Conservation (phyloP, 2,888 invertebrate species). For the Reticulitermes lucifugus region DNA sequence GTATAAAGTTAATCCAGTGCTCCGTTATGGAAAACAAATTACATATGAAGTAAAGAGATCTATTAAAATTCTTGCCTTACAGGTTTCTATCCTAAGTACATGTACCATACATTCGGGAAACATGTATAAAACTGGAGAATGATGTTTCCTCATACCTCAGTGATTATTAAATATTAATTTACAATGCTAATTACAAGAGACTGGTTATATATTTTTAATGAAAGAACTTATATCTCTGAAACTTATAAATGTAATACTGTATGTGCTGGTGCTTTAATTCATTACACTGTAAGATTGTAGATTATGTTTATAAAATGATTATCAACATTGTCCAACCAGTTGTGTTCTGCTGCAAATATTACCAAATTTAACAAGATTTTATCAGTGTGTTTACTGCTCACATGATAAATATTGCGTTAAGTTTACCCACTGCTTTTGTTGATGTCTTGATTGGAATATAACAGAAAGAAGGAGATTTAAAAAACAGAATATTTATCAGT, state of each 20-base stretch:
- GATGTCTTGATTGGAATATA: neutral
- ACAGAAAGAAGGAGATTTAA: constrained; percentile 17
- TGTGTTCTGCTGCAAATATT: constrained; percentile 15
- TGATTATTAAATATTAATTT: constrained; percentile 21
- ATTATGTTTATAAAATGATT: constrained; percentile 28
- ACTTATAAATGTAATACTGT: constrained; percentile 6
- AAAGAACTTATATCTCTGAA: neutral
- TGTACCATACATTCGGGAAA: constrained; percentile 15
- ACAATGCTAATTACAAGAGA: constrained; percentile 1
- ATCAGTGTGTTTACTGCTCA: constrained; percentile 10
- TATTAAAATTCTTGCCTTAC: constrained; percentile 28
- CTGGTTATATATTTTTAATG: constrained; percentile 20
- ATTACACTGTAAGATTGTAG: constrained; percentile 31
- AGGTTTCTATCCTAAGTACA: constrained; percentile 8
- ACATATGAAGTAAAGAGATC: constrained; percentile 9
- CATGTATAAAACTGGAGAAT: constrained; percentile 27
- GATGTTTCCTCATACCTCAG: constrained; percentile 29
- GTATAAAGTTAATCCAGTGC: constrained; percentile 6
- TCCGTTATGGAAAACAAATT: constrained; percentile 10
- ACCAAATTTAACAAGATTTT: constrained; percentile 24
- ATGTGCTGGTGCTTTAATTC: constrained; percentile 42
- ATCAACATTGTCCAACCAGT: constrained; percentile 14
- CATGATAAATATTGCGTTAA: neutral
- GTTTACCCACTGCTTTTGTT: neutral
- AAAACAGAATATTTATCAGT: neutral